Conservation (phyloP, 2,113 vertebrate genomes). For the Myotis lucifugus region DNA sequence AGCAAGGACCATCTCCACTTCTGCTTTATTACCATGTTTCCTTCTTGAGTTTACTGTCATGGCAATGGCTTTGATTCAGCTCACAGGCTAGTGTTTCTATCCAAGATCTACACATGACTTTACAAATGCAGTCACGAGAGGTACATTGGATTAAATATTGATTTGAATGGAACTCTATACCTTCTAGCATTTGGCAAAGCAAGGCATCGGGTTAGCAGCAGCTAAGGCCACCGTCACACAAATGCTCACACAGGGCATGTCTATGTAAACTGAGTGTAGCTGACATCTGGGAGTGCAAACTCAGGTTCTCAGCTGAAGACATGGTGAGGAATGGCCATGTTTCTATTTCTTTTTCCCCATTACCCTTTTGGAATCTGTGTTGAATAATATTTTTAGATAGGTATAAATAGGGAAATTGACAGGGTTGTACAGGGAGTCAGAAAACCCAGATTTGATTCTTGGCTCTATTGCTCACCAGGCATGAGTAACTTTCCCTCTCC, state of each 20-base stretch:
- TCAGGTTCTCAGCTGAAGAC: background rate
- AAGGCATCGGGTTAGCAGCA: conserved; percentile 2
- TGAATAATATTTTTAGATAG: background rate
- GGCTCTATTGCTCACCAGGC: background rate
- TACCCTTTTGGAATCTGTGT: background rate
- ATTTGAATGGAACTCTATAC: conserved; percentile 63
- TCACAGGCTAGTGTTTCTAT: conserved; percentile 15
- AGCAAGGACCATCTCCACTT: background rate
- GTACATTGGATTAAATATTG: conserved; percentile 71
- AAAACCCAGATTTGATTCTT: background rate
- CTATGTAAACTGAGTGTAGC: background rate
- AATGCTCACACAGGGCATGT: background rate
- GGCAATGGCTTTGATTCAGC: conserved; percentile 3
- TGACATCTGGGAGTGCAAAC: too few relatives aligned
- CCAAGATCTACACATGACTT: conserved; percentile 54
- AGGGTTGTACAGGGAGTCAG: background rate
- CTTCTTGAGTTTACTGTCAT: conserved; percentile 9
- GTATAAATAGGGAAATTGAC: background rate
- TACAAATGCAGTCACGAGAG: conserved; percentile 55
- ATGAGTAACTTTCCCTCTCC: background rate
- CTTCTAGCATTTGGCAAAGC: conserved; percentile 36
- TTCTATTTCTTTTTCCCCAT: background rate
- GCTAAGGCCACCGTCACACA: background rate
- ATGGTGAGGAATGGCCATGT: background rate
- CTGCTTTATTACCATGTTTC: background rate